phyloP scores from a whole-genome alignment of 2,888 invertebrate genomes.

The Pyralis farinalis region DNA sequence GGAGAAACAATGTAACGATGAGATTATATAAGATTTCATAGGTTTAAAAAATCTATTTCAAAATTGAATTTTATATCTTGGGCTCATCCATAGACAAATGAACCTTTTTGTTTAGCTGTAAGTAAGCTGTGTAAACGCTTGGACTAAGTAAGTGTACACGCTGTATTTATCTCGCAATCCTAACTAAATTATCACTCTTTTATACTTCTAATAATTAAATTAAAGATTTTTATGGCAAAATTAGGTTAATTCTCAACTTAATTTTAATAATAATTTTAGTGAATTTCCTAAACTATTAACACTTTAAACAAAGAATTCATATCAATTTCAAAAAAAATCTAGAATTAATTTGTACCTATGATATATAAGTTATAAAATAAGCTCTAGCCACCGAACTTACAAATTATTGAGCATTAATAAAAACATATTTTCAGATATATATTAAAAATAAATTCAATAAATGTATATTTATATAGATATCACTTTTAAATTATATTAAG shows the following conservation, averaged over 20 bases:
- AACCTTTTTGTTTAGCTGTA: background rate
- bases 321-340: background rate
- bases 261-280: too few relatives aligned
- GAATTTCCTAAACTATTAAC: too few relatives aligned
- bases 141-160: too few relatives aligned
- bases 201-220: too few relatives aligned
- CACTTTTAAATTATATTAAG: too few relatives aligned
- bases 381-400: background rate
- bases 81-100: conserved; percentile 19
- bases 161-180: too few relatives aligned
- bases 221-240: too few relatives aligned
- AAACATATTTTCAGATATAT: conserved; percentile 1
- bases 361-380: background rate
- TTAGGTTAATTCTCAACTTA: too few relatives aligned
- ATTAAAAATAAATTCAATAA: too few relatives aligned
- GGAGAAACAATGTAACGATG: conserved; percentile 7
- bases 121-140: too few relatives aligned
- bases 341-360: background rate
- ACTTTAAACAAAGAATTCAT: background rate
- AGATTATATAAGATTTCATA: conserved; percentile 7
- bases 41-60: conserved; percentile 6
- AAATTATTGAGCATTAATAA: background rate
- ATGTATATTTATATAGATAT: too few relatives aligned
- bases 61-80: conserved; percentile 11
- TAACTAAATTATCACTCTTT: too few relatives aligned